Percentiles rank a stretch among this genome's conserved stretches.
Evolutionary conservation across 2,113 vertebrate genomes (phyloP).

Genomic region (Alethe diademata): DNA sequence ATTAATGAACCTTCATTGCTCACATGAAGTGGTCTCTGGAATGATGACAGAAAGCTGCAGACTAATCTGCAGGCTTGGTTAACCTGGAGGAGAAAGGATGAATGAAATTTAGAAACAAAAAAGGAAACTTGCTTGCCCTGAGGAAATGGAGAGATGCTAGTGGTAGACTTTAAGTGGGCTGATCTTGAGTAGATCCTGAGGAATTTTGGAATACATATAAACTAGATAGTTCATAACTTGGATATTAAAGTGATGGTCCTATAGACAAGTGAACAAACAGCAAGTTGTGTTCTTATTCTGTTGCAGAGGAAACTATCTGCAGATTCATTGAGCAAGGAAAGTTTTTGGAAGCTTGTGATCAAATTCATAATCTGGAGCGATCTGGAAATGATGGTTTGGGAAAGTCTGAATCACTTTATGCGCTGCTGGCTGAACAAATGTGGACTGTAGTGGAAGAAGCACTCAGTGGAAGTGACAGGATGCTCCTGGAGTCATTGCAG

Average conservation of each 20-base stretch:
- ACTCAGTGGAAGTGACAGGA: background rate
- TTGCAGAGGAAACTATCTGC: constrained; percentile 55
- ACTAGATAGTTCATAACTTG: background rate
- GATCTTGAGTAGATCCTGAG: background rate
- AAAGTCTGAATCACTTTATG: constrained; percentile 33
- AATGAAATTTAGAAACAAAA: background rate
- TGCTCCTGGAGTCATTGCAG: background rate
- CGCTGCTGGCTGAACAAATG: background rate
- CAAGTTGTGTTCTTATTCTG: background rate
- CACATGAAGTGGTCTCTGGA: background rate
- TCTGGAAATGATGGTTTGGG: background rate
- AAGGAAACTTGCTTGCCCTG: background rate
- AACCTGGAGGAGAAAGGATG: background rate
- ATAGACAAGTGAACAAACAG: background rate
- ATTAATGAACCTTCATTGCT: background rate
- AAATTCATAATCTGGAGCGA: background rate
- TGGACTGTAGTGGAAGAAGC: constrained; percentile 20
- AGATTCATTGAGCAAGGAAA: constrained; percentile 24
- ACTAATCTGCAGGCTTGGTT: background rate
- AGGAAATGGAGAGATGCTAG: background rate
- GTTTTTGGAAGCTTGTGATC: constrained; percentile 53
- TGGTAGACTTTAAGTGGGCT: background rate
- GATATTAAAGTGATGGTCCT: background rate
- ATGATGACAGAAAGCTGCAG: background rate
- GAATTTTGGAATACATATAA: background rate